These are phyloP conservation scores for Astyanax mexicanus DNA, from an alignment of 2,797 vertebrate genomes.

Conservation along the genomic window DNA sequence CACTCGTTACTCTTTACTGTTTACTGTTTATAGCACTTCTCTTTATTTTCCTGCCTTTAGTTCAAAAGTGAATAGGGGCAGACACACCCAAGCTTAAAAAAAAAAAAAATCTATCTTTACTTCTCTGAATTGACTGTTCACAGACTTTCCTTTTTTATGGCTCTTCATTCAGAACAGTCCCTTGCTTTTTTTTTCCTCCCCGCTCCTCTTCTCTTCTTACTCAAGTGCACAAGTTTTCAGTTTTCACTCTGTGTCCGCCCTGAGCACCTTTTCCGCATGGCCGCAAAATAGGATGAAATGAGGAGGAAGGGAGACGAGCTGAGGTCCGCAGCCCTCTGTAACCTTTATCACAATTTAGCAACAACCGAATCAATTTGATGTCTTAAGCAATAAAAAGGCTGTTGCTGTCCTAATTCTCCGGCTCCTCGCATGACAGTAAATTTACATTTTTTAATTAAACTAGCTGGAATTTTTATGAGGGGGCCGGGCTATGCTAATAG, in stretches of 20 bases:
- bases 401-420: conserved; percentile 98
- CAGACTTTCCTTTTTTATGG: conserved; percentile 70
- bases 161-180: conserved; percentile 73
- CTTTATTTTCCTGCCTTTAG: neutral
- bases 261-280: conserved; percentile 77
- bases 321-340: conserved; percentile 83
- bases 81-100: conserved; percentile 78
- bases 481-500: conserved; percentile 99
- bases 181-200: conserved; percentile 62
- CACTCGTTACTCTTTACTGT: too few relatives aligned
- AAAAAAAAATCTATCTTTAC: conserved; percentile 49
- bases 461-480: conserved; percentile 99
- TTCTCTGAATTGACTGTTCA: conserved; percentile 34
- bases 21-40: neutral
- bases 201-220: conserved; percentile 57
- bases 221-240: too few relatives aligned
- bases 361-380: conserved; percentile 98
- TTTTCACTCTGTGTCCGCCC: conserved; percentile 75
- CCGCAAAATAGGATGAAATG: conserved; percentile 75
- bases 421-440: conserved; percentile 99
- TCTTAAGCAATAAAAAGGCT: conserved; percentile 99
- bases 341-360: conserved; percentile 88
- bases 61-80: conserved; percentile 70
- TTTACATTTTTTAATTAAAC: conserved; percentile 99
- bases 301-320: conserved; percentile 76